phyloP scores from a whole-genome alignment of 2,797 vertebrate species.

The Oreortyx pictus region DNA sequence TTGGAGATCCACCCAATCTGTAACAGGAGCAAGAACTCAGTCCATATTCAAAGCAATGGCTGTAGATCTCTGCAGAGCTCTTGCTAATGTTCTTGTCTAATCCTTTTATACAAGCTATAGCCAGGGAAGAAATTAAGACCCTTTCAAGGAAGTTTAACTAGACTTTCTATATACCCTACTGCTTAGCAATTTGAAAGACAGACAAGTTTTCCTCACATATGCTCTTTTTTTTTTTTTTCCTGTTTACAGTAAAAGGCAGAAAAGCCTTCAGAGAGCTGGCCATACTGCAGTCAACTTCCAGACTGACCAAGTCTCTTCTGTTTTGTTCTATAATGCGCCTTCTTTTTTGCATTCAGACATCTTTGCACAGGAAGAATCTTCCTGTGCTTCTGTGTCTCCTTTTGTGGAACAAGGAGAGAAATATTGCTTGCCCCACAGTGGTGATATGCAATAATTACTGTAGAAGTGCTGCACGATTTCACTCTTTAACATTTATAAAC shows the following conservation, averaged over 20 bases:
- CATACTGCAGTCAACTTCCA: not conserved
- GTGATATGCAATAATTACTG: not conserved
- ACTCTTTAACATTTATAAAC: slow-evolving; percentile 1
- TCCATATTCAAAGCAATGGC: not conserved
- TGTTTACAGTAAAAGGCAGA: not conserved
- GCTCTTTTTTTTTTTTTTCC: not conserved
- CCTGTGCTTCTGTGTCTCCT: not conserved
- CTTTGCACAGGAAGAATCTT: not conserved
- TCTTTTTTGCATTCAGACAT: not conserved
- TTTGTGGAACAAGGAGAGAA: not conserved
- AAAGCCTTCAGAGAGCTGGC: not conserved
- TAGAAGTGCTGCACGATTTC: not conserved
- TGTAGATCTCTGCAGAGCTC: not conserved
- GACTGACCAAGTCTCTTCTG: not conserved
- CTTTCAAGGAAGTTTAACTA: not conserved
- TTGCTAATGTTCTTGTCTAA: not conserved
- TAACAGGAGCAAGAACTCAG: not conserved
- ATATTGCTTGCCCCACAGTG: not conserved
- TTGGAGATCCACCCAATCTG: not conserved
- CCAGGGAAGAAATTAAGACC: not conserved
- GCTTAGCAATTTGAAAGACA: not conserved
- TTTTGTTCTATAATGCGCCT: not conserved
- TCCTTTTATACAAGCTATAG: not conserved
- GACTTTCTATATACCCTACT: not conserved
- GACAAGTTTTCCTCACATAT: not conserved